phyloP scores from a whole-genome alignment of 2,113 vertebrate species.

The Oreochromis tanganicae region DNA sequence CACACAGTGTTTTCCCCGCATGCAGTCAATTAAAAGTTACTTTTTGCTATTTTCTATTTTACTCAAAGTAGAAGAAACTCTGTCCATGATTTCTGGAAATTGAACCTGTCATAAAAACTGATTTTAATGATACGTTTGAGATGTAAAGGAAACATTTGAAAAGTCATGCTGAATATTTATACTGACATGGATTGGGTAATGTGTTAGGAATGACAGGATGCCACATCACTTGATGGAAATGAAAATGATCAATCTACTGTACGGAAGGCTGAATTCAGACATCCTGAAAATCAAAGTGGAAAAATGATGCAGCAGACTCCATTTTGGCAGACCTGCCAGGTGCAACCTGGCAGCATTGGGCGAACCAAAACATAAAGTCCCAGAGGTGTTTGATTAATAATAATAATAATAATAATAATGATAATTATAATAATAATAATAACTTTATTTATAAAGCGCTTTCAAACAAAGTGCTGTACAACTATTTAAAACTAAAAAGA shows the following conservation, averaged over 20 bases:
- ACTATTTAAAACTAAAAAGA: too few species aligned
- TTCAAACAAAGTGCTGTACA: too few species aligned
- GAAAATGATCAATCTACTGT: not conserved
- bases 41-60: not conserved
- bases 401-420: too few species aligned
- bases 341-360: not conserved
- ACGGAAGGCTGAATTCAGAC: not conserved
- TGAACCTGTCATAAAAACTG: conserved; percentile 17
- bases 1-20: not conserved
- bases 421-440: too few species aligned
- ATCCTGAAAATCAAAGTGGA: not conserved
- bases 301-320: not conserved
- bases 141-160: not conserved
- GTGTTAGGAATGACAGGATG: not conserved
- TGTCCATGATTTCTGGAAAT: not conserved
- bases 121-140: conserved; percentile 2
- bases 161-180: not conserved
- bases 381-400: not conserved
- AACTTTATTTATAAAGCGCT: too few species aligned
- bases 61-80: not conserved
- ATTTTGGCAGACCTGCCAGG: not conserved
- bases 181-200: not conserved
- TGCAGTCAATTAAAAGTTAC: not conserved
- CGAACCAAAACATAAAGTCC: not conserved
- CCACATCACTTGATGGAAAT: not conserved